phyloP scores from a whole-genome alignment of 2,888 invertebrate species.

The Philhelius pedissequus region DNA sequence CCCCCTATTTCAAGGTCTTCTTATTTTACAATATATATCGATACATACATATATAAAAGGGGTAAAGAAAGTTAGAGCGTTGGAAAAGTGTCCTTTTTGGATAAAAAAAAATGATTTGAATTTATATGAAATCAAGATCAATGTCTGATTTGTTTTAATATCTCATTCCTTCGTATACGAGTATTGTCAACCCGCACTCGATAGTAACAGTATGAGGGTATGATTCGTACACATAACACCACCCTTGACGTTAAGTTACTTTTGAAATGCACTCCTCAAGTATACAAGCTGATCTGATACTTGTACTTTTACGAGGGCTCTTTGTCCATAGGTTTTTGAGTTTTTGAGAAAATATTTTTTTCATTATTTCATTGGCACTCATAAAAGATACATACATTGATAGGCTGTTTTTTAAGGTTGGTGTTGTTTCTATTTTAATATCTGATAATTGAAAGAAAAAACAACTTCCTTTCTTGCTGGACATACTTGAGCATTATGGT shows the following conservation, averaged over 20 bases:
- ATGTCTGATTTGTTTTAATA: background rate
- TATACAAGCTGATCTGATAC: background rate
- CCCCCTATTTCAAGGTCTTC: slow-evolving; percentile 11
- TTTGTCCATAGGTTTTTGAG: background rate
- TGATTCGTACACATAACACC: background rate
- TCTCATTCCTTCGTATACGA: background rate
- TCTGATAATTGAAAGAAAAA: no score
- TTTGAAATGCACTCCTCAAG: background rate
- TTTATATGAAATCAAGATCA: background rate
- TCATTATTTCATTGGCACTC: background rate
- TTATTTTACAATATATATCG: background rate
- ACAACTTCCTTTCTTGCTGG: no score
- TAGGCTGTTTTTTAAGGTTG: no score
- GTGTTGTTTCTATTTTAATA: no score
- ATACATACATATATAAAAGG: background rate
- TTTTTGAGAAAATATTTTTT: no score
- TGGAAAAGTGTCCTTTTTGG: background rate
- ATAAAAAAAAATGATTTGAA: background rate
- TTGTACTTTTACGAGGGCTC: background rate
- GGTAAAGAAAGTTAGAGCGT: background rate
- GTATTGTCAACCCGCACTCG: background rate
- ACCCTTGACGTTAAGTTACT: background rate
- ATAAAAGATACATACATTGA: background rate
- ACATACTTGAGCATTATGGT: no score
- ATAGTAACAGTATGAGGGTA: background rate